phyloP scores from a whole-genome alignment of 1,140 invertebrate species.

The Metopolophium dirhodum region DNA sequence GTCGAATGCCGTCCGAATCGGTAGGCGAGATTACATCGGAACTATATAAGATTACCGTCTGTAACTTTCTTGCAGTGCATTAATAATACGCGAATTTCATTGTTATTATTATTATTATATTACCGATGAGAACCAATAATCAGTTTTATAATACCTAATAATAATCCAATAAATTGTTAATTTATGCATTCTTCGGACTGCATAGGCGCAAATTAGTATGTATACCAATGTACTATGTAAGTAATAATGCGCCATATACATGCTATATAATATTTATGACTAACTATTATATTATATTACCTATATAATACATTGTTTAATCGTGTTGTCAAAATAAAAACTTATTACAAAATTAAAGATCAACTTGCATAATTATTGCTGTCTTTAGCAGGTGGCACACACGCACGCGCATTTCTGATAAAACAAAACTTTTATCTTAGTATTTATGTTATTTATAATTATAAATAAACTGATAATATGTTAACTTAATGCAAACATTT shows the following conservation, averaged over 20 bases:
- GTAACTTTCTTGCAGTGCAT: too few species aligned
- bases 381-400: neutral
- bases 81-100: too few species aligned
- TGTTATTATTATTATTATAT: too few species aligned
- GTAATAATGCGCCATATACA: too few species aligned
- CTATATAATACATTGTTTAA: neutral
- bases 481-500: neutral
- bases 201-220: too few species aligned
- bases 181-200: too few species aligned
- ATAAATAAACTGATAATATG: neutral
- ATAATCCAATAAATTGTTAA: too few species aligned
- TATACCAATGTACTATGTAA: too few species aligned
- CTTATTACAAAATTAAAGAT: neutral
- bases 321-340: neutral
- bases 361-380: neutral
- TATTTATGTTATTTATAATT: neutral
- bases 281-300: too few species aligned
- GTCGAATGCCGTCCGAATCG: neutral
- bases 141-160: too few species aligned
- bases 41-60: neutral
- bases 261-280: too few species aligned
- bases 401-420: neutral
- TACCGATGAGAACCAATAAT: too few species aligned
- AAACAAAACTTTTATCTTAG: neutral
- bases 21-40: neutral